These are phyloP conservation scores for Lycaon pictus DNA, from an alignment of 2,113 vertebrate genomes.

Conservation along the genomic window DNA sequence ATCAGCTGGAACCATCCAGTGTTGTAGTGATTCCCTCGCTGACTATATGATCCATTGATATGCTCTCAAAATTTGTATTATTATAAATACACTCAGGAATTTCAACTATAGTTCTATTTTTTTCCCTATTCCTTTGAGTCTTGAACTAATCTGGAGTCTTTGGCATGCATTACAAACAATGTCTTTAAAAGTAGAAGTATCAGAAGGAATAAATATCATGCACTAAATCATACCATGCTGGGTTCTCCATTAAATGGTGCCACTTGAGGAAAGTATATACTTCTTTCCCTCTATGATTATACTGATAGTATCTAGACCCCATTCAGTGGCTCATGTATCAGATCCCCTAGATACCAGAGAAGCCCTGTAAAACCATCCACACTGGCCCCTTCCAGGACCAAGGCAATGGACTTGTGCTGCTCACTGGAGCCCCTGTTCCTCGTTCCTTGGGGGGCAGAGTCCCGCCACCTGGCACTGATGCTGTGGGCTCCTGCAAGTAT, in stretches of 20 bases:
- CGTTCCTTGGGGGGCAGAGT: accelerated
- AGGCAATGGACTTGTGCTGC: neutral
- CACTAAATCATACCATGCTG: neutral
- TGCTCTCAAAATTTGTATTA: neutral
- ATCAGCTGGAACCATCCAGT: neutral
- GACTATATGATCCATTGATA: neutral
- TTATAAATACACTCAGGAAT: neutral
- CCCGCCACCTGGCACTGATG: neutral
- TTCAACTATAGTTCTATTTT: neutral
- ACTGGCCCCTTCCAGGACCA: neutral
- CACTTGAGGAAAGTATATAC: neutral
- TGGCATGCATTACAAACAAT: neutral
- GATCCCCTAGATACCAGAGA: neutral
- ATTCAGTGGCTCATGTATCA: neutral
- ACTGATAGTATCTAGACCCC: neutral
- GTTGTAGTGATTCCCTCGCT: neutral
- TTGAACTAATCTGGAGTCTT: neutral
- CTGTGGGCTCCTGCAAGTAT: too few species aligned
- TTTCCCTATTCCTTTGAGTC: neutral
- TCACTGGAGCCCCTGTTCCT: neutral
- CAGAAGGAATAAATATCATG: neutral
- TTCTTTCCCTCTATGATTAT: neutral
- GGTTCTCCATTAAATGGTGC: neutral
- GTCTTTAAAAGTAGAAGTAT: neutral
- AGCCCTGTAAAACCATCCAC: neutral